Conservation (phyloP, 2,113 vertebrate species). For the Erinaceus europaeus region DNA sequence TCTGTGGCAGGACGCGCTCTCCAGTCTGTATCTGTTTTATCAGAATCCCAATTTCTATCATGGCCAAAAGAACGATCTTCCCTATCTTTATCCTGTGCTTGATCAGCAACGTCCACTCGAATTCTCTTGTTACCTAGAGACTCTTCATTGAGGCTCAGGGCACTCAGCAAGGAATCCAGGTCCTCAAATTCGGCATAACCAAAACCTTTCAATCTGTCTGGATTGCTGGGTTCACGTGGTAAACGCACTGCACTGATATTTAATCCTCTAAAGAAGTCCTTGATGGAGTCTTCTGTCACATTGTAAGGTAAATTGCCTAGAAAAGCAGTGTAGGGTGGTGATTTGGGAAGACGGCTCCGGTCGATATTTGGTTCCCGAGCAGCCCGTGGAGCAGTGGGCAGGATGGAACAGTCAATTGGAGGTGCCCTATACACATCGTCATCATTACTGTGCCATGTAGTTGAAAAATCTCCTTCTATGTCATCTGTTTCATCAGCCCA, state of each 20-base stretch:
- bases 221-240: conserved; percentile 94
- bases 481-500: conserved; percentile 98
- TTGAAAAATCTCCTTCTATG: conserved; percentile 95
- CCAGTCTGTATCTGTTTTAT: conserved; percentile 95
- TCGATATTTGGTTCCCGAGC: conserved; percentile 94
- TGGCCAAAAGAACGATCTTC: conserved; percentile 90
- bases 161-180: conserved; percentile 92
- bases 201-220: conserved; percentile 96
- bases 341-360: conserved; percentile 90
- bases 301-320: conserved; percentile 96
- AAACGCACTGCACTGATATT: conserved; percentile 96
- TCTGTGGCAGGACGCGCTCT: conserved; percentile 88
- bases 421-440: conserved; percentile 90
- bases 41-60: conserved; percentile 88
- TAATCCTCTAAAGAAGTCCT: conserved; percentile 95
- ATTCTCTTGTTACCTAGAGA: conserved; percentile 96
- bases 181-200: conserved; percentile 98
- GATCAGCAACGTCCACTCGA: conserved; percentile 96
- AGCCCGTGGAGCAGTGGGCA: conserved; percentile 94
- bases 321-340: conserved; percentile 95
- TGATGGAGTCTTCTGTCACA: conserved; percentile 95
- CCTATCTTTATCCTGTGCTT: conserved; percentile 98
- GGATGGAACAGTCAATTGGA: conserved; percentile 92
- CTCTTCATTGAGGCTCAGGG: conserved; percentile 96
- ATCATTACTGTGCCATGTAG: conserved; percentile 93